Evolutionary conservation across 2,888 invertebrate species (phyloP).

Genomic region (Scaptomyza reducta): DNA sequence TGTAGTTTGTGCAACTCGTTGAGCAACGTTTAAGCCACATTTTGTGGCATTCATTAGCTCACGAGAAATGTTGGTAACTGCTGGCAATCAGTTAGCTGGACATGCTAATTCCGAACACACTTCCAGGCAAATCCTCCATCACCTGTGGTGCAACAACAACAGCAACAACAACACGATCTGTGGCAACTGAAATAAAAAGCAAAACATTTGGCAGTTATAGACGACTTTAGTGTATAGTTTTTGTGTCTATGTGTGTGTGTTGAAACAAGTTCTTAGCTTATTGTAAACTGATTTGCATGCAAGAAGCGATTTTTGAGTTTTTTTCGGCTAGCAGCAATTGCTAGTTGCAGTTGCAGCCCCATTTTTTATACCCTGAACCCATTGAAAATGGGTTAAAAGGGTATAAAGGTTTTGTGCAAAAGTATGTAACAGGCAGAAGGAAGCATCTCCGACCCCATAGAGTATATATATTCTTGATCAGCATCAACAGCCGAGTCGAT

Average conservation of each 20-base stretch:
- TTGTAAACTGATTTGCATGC: conserved; percentile 73
- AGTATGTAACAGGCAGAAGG: too few relatives aligned
- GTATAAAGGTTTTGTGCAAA: too few relatives aligned
- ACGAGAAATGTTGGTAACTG: conserved; percentile 18
- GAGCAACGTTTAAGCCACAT: conserved; percentile 22
- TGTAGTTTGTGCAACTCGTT: neutral
- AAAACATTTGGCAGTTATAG: conserved; percentile 29
- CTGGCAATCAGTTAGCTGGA: conserved; percentile 47
- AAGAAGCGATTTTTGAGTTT: conserved; percentile 47
- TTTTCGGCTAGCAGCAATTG: conserved; percentile 36
- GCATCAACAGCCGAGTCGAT: too few relatives aligned
- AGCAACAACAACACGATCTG: conserved; percentile 10
- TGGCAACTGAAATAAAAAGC: conserved; percentile 54
- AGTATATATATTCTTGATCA: too few relatives aligned
- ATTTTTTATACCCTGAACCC: conserved; percentile 30
- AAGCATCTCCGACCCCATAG: too few relatives aligned
- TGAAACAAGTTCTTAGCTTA: conserved; percentile 66
- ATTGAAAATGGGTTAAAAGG: too few relatives aligned
- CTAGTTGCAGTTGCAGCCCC: conserved; percentile 34
- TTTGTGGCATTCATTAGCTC: conserved; percentile 24
- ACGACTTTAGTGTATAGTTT: conserved; percentile 10
- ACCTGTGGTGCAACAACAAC: conserved; percentile 41
- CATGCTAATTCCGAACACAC: conserved; percentile 75
- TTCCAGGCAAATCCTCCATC: conserved; percentile 61
- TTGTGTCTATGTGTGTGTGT: conserved; percentile 1